Percentiles rank a stretch among this genome's conserved stretches.
phyloP scores from a whole-genome alignment of 2,888 invertebrate species.

The Isoperla grammatica region DNA sequence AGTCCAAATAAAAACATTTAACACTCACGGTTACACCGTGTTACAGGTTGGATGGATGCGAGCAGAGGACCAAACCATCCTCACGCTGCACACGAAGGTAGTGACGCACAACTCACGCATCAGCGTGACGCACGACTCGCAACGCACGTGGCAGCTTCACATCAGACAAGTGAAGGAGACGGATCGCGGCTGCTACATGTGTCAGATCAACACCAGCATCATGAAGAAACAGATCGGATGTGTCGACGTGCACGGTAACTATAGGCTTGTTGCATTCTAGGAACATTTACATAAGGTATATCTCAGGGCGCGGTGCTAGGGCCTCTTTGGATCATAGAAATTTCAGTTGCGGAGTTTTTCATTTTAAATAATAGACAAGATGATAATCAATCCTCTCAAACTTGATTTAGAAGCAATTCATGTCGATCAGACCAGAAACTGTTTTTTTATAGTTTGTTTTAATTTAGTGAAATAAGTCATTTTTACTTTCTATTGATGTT shows the following conservation, averaged over 20 bases:
- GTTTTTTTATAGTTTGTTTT: too few relatives aligned
- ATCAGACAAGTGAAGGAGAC: slow-evolving; percentile 75
- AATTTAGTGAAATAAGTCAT: too few relatives aligned
- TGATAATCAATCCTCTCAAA: neutral
- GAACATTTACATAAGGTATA: too few relatives aligned
- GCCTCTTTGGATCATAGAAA: too few relatives aligned
- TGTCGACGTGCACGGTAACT: slow-evolving; percentile 79
- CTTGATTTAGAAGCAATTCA: too few relatives aligned
- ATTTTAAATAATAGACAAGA: neutral
- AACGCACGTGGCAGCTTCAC: slow-evolving; percentile 76
- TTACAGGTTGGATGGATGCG: slow-evolving; percentile 82
- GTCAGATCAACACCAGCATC: slow-evolving; percentile 82
- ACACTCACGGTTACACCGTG: too few relatives aligned
- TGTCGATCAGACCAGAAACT: too few relatives aligned
- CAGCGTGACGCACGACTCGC: slow-evolving; percentile 72
- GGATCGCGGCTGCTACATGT: slow-evolving; percentile 87
- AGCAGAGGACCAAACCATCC: slow-evolving; percentile 85
- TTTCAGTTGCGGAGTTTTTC: too few relatives aligned
- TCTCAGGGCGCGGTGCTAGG: too few relatives aligned
- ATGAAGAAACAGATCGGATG: slow-evolving; percentile 87
- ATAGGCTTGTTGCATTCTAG: too few relatives aligned
- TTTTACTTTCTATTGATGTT: too few relatives aligned
- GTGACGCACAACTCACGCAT: slow-evolving; percentile 81
- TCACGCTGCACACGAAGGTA: slow-evolving; percentile 76
- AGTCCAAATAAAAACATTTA: too few relatives aligned